Evolutionary conservation across 2,888 invertebrate species (phyloP).

Genomic region (Bellardia bayeri): DNA sequence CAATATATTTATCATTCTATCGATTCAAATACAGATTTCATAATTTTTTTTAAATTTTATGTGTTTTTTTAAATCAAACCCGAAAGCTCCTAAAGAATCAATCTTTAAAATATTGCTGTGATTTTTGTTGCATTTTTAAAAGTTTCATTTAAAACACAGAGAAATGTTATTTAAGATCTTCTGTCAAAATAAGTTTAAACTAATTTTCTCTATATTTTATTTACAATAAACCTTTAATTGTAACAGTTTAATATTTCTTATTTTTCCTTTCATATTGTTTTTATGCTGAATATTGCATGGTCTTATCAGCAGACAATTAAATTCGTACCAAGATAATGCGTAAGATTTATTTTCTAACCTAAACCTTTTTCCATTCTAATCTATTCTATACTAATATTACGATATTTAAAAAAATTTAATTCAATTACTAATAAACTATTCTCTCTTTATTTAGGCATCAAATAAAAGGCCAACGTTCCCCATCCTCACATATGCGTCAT

Average conservation of each 20-base stretch:
- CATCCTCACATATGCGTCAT: constrained; percentile 83
- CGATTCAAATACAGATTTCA: too few relatives aligned
- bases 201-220: constrained; percentile 7
- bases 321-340: constrained; percentile 76
- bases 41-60: too few relatives aligned
- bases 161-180: background rate
- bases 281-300: background rate
- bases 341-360: constrained; percentile 69
- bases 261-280: constrained; percentile 20
- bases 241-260: constrained; percentile 24
- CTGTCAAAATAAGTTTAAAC: too few relatives aligned
- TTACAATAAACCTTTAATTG: background rate
- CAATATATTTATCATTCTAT: too few relatives aligned
- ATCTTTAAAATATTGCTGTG: too few relatives aligned
- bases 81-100: too few relatives aligned
- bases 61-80: too few relatives aligned
- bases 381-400: too few relatives aligned
- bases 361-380: constrained; percentile 31
- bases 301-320: constrained; percentile 55
- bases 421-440: too few relatives aligned
- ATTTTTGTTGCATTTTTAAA: too few relatives aligned
- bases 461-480: constrained; percentile 83
- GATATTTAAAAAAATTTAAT: too few relatives aligned
- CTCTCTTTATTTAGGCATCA: constrained; percentile 79
- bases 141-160: background rate